phyloP scores from a whole-genome alignment of 1,140 invertebrate genomes.

The Ephestia elutella region DNA sequence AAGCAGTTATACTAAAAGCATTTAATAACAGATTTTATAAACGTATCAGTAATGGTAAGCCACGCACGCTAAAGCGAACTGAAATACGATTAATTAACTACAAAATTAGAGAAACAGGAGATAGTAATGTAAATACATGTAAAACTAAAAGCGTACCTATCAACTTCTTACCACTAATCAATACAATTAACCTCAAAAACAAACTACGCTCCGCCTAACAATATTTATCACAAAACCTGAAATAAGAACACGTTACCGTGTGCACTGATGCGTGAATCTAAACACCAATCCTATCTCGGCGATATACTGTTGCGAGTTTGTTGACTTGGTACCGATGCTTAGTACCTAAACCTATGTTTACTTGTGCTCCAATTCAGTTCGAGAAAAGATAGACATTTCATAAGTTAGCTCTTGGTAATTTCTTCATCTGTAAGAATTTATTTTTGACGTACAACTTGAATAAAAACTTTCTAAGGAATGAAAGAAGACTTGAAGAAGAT shows the following conservation, averaged over 20 bases:
- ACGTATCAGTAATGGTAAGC: too few relatives aligned
- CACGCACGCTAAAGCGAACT: too few relatives aligned
- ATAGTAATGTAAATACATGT: not conserved
- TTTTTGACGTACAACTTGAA: too few relatives aligned
- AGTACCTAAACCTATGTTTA: not conserved
- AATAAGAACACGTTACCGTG: not conserved
- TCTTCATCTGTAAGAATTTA: too few relatives aligned
- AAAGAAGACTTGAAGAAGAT: too few relatives aligned
- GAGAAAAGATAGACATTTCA: too few relatives aligned
- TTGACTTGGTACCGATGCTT: not conserved
- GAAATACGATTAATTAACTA: too few relatives aligned
- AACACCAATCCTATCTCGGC: not conserved
- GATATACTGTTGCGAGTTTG: not conserved
- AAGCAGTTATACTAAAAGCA: too few relatives aligned
- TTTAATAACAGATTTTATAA: too few relatives aligned
- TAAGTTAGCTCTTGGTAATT: too few relatives aligned
- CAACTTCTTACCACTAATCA: not conserved
- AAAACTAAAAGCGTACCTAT: not conserved
- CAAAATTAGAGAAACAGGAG: not conserved
- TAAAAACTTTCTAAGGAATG: too few relatives aligned
- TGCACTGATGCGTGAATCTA: conserved; percentile 1
- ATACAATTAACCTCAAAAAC: not conserved
- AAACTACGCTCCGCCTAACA: not conserved
- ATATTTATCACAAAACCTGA: not conserved
- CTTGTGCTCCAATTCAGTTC: not conserved